phyloP scores from a whole-genome alignment of 2,888 invertebrate genomes.

The Acrocyrtus sp. region DNA sequence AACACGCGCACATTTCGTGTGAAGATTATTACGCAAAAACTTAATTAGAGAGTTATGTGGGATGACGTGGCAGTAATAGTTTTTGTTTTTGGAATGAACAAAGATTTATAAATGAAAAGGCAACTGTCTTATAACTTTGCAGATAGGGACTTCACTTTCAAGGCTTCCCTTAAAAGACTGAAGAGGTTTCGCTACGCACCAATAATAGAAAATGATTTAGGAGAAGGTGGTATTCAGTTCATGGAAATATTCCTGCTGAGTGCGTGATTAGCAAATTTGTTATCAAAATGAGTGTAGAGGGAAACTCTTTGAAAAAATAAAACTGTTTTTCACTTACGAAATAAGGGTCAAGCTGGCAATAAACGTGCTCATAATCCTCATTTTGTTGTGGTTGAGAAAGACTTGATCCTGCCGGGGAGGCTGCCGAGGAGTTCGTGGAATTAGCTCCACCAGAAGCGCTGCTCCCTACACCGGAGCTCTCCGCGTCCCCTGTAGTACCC shows the following conservation, averaged over 20 bases:
- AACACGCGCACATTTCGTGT: too few relatives aligned
- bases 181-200: too few relatives aligned
- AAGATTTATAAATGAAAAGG: too few relatives aligned
- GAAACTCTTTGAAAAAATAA: not conserved
- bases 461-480: conserved; percentile 61
- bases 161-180: too few relatives aligned
- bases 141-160: too few relatives aligned
- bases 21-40: too few relatives aligned
- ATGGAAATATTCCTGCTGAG: conserved; percentile 8
- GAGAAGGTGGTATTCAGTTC: too few relatives aligned
- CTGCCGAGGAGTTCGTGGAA: conserved; percentile 57
- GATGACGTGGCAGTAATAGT: too few relatives aligned
- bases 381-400: conserved; percentile 42
- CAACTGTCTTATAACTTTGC: too few relatives aligned
- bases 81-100: too few relatives aligned
- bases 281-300: conserved; percentile 5
- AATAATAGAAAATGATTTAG: too few relatives aligned
- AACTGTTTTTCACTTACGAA: conserved; percentile 56
- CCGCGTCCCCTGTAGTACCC: conserved; percentile 49
- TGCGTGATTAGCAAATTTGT: conserved; percentile 12
- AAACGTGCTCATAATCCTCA: conserved; percentile 63
- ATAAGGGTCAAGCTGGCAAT: conserved; percentile 62
- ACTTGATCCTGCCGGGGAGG: conserved; percentile 60
- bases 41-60: too few relatives aligned
- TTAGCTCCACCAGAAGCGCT: conserved; percentile 52